Percentiles rank a stretch among this genome's conserved stretches.
phyloP scores from a whole-genome alignment of 2,113 vertebrate species.

The Callocephalon fimbriatum region DNA sequence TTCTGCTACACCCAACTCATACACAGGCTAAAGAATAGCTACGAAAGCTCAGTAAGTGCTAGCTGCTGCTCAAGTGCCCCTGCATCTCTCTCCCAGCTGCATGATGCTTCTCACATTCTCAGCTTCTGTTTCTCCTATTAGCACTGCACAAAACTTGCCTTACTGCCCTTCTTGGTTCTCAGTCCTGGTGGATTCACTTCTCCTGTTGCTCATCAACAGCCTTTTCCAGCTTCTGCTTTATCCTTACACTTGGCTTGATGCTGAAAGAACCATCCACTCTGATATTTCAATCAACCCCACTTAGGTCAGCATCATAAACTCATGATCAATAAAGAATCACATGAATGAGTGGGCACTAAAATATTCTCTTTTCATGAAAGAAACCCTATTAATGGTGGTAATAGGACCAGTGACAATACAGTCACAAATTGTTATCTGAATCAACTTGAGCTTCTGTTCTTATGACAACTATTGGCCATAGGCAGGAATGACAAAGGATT shows the following conservation, averaged over 20 bases:
- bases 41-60: neutral
- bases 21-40: neutral
- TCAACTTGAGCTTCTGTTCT: neutral
- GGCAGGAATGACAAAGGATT: neutral
- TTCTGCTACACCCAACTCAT: neutral
- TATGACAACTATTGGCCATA: neutral
- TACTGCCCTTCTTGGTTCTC: neutral
- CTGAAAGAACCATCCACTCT: neutral
- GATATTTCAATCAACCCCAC: neutral
- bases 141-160: neutral
- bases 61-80: neutral
- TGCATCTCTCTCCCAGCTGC: neutral
- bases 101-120: neutral
- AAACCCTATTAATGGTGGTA: neutral
- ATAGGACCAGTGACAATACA: neutral
- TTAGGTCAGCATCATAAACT: neutral
- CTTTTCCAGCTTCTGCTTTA: neutral
- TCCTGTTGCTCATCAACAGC: neutral
- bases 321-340: constrained; percentile 18
- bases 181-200: neutral
- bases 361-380: constrained; percentile 4
- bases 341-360: constrained; percentile 11
- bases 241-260: neutral
- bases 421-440: neutral
- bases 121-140: neutral